phyloP scores from a whole-genome alignment of 92 coral and sea anemone genomes.

The Palythoa grandis region DNA sequence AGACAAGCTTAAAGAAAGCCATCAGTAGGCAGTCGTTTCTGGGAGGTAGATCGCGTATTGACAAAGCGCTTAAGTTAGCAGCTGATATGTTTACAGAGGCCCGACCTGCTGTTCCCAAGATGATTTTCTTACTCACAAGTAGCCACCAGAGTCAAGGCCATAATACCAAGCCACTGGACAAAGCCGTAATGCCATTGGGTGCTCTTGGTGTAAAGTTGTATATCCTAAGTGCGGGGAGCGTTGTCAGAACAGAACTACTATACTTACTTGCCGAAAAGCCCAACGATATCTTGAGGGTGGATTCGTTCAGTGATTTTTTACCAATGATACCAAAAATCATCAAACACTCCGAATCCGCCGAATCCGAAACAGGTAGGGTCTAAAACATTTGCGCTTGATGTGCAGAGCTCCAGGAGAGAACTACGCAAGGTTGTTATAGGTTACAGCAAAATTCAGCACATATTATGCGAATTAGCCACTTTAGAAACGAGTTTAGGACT shows the following conservation, averaged over 20 bases:
- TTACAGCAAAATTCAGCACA: no score
- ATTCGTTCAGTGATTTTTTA: constrained; percentile 64
- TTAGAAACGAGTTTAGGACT: no score
- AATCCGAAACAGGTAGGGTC: constrained; percentile 63
- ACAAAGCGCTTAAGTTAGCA: constrained; percentile 82
- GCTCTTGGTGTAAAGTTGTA: constrained; percentile 83
- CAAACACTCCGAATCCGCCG: constrained; percentile 64
- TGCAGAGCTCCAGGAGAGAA: neutral
- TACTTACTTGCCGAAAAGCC: constrained; percentile 66
- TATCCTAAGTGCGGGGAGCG: constrained; percentile 75
- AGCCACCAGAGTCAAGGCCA: constrained; percentile 79
- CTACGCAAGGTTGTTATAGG: no score
- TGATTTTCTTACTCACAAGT: constrained; percentile 82
- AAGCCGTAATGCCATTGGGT: constrained; percentile 75
- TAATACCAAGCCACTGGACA: constrained; percentile 78
- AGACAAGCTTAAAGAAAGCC: constrained; percentile 61
- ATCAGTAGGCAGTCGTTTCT: constrained; percentile 60
- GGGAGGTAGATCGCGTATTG: constrained; percentile 88
- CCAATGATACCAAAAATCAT: constrained; percentile 68
- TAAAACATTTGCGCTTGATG: neutral
- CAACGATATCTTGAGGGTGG: constrained; percentile 72
- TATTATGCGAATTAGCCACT: no score
- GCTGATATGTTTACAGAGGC: constrained; percentile 67
- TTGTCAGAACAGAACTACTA: constrained; percentile 54
- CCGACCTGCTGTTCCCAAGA: constrained; percentile 83